Conservation (phyloP, 2,113 vertebrate species). For the Ancistrus triradiatus region DNA sequence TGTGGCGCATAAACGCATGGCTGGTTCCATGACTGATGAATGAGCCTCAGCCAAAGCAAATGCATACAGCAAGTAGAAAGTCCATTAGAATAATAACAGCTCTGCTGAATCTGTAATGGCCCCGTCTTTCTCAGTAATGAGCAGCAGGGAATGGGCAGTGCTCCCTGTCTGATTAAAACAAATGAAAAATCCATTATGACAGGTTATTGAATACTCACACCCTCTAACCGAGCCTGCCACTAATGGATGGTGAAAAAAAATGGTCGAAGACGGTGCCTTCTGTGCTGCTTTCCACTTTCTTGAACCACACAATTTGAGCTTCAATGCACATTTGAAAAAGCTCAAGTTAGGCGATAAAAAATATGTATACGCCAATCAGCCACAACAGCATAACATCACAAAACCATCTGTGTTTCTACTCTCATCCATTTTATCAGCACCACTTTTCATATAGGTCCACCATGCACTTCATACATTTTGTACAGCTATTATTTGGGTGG, state of each 20-base stretch:
- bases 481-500: no score
- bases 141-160: slow-evolving; percentile 35
- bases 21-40: no score
- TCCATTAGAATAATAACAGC: slow-evolving; percentile 37
- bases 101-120: slow-evolving; percentile 41
- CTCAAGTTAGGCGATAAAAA: background rate
- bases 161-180: slow-evolving; percentile 45
- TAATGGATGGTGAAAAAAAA: slow-evolving; percentile 36
- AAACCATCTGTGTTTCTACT: no score
- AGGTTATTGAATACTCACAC: slow-evolving; percentile 30
- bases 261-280: background rate
- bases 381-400: no score
- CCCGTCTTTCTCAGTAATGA: slow-evolving; percentile 29
- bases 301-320: background rate
- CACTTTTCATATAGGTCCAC: no score
- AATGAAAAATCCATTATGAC: slow-evolving; percentile 50
- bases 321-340: background rate
- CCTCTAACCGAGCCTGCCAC: background rate
- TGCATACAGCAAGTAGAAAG: slow-evolving; percentile 15
- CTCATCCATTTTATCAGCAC: no score
- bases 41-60: slow-evolving; percentile 15
- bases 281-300: background rate
- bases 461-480: no score
- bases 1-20: background rate
- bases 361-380: background rate